These are phyloP conservation scores for Balaenoptera acutorostrata DNA, from an alignment of 2,113 vertebrate genomes.

Conservation along the genomic window DNA sequence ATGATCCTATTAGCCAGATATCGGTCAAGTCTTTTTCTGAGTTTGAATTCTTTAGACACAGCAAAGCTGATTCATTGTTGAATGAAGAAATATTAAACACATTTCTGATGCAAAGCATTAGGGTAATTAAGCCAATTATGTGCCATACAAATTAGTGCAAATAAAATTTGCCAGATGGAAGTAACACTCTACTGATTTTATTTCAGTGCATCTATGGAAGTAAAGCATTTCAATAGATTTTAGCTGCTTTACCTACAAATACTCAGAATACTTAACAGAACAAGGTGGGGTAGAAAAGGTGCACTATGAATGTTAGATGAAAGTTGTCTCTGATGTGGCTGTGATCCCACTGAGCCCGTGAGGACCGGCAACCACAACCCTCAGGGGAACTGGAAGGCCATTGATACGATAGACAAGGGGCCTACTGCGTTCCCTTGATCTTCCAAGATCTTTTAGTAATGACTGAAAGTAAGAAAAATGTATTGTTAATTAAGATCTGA, in stretches of 20 bases:
- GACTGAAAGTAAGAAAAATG: slow-evolving; percentile 36
- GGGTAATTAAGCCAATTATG: not conserved
- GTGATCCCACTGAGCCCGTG: slow-evolving; percentile 42
- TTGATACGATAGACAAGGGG: not conserved
- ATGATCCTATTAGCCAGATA: not conserved
- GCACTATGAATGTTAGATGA: slow-evolving; percentile 7
- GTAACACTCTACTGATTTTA: slow-evolving; percentile 9
- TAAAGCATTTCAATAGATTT: not conserved
- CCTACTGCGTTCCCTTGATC: slow-evolving; percentile 43
- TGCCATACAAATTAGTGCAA: not conserved
- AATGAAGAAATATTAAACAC: not conserved
- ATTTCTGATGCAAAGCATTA: not conserved
- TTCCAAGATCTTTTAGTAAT: slow-evolving; percentile 60
- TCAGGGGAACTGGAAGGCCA: slow-evolving; percentile 45
- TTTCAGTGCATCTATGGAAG: not conserved
- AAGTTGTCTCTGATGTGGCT: slow-evolving; percentile 48
- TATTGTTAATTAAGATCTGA: slow-evolving; percentile 72
- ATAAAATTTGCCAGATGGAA: not conserved
- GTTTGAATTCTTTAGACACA: not conserved
- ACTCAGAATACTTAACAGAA: slow-evolving; percentile 29
- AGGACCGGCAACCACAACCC: slow-evolving; percentile 56
- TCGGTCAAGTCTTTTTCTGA: not conserved
- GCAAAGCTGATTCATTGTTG: not conserved
- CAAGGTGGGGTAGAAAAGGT: not conserved
- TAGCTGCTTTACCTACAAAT: slow-evolving; percentile 37